Base-by-base conservation (phyloP, 2,797 vertebrate species). In the Melanotaenia boesemani region DNA sequence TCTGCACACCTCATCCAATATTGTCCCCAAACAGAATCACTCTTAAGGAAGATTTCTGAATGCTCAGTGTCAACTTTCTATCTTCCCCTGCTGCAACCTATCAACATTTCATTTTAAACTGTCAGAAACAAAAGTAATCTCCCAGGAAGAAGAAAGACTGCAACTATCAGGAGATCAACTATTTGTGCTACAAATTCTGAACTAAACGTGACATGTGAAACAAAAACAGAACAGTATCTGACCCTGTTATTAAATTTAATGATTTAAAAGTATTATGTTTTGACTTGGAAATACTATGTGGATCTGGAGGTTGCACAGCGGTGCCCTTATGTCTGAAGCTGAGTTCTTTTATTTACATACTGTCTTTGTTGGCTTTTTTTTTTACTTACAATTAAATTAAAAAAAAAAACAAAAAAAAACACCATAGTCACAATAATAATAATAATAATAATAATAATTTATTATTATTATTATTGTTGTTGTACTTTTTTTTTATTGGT, bases 91-190 rank as follows among this genome's bases (percentile, higher is more conserved):
- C 63, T 66, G 61, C 76, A 64, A 44, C 41, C 64, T 20, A 78
- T 89, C 46, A 26, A 80, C 67, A 76, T 86, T 80, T 74, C 52
- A 79, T 84, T 75, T 77, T 82, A 88, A 82, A 65, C 34, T 28
- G 55, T 26, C 34, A 30, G 71, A 66, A 67, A 66, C 56, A 39
- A 18, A 44, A 54, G 36, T 63, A 56, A 77, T 76, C 66, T 65
- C 64, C 66, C 52, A 67, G 63, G 60, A 82, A 46, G 65, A 30
- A 48, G n/a, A 41, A 68, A 65, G 54, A 48, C 24, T 44, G 50
- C 68, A 77, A 52, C 32, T 66, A 64, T 70, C 67, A 75, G 72
- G 66, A 63, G 67, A 68, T 73, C 50, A 66, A 58, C 39, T 68
- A 80, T 57, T 34, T 58, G 52, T 70, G 64, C 24, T 64, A 16